Evolutionary conservation across 2,113 vertebrate genomes (phyloP).

Genomic region (Cygnus buccinator): DNA sequence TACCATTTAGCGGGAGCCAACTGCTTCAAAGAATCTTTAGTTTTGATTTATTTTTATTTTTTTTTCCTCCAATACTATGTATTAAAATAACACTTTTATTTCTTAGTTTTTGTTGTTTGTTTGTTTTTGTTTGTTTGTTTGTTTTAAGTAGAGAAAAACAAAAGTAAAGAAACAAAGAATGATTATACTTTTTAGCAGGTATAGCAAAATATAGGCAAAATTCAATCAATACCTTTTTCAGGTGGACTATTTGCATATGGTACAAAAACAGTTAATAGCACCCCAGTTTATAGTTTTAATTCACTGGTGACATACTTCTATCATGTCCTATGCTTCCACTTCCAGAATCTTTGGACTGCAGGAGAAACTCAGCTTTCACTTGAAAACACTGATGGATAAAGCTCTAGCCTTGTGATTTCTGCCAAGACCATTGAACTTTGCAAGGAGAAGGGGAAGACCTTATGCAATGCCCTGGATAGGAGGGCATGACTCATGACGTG

Average conservation of each 20-base stretch:
- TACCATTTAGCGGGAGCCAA: neutral
- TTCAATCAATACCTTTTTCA: neutral
- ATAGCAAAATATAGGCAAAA: neutral
- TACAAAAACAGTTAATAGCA: neutral
- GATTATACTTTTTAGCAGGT: neutral
- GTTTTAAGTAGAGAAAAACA: neutral
- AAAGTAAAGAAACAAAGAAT: neutral
- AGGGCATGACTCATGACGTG: neutral
- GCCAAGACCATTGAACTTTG: neutral
- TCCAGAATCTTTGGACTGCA: neutral
- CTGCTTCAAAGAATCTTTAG: neutral
- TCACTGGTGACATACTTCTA: neutral
- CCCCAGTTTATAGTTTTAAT: neutral
- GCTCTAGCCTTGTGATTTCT: neutral
- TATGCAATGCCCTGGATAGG: neutral
- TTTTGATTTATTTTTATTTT: too few relatives aligned
- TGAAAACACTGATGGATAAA: neutral
- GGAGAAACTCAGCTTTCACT: neutral
- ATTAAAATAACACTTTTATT: neutral
- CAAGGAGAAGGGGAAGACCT: neutral
- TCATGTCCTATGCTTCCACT: fast-evolving
- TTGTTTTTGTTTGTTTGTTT: neutral
- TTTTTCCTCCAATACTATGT: neutral
- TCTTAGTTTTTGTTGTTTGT: neutral
- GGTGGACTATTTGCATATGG: neutral